These are phyloP conservation scores for Chrysocyon brachyurus DNA, from an alignment of 2,797 vertebrate genomes.

Conservation along the genomic window DNA sequence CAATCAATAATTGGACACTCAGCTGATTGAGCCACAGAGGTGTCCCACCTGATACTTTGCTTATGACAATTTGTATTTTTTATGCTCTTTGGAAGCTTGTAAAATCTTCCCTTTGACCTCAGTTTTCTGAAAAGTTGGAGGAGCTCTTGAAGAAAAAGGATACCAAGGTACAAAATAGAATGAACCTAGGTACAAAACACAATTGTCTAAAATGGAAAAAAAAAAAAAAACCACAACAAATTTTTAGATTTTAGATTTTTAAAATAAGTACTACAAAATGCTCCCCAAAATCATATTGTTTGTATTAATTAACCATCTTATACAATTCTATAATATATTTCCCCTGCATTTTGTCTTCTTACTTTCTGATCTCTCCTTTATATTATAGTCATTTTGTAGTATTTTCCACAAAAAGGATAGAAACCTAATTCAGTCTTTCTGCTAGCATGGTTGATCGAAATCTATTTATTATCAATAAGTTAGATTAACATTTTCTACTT, in stretches of 20 bases:
- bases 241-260: not conserved
- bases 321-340: not conserved
- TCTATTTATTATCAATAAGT: conserved; percentile 27
- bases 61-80: not conserved
- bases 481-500: not conserved
- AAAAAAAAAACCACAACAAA: not conserved
- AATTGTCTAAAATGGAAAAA: not conserved
- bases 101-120: conserved; percentile 28
- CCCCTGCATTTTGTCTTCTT: not conserved
- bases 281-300: not conserved
- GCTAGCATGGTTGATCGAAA: not conserved
- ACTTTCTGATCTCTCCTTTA: not conserved
- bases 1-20: not conserved
- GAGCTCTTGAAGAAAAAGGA: not conserved
- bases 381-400: not conserved
- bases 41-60: not conserved
- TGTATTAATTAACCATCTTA: not conserved
- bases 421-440: not conserved
- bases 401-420: not conserved
- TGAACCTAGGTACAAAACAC: not conserved
- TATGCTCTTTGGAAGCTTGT: conserved; percentile 8
- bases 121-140: conserved; percentile 18
- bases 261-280: not conserved
- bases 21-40: not conserved
- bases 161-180: not conserved